Percentiles rank a stretch among this genome's conserved stretches.
phyloP scores from a whole-genome alignment of 2,888 invertebrate species.

The Plusia festucae region DNA sequence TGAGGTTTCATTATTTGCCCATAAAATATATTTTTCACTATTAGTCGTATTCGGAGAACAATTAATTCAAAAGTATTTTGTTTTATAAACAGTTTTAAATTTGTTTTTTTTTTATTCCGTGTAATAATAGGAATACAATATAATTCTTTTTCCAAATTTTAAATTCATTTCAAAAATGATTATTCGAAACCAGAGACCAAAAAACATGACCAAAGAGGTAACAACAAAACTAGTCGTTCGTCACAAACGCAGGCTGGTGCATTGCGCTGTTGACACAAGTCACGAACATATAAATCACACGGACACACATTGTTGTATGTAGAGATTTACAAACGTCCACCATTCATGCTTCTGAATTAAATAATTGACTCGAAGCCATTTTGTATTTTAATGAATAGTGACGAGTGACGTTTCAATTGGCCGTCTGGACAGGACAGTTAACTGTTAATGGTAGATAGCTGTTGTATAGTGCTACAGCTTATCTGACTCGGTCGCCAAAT shows the following conservation, averaged over 20 bases:
- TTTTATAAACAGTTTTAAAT: too few species aligned
- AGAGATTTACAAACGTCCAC: conserved; percentile 43
- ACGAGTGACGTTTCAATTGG: conserved; percentile 54
- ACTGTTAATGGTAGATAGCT: too few species aligned
- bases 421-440: conserved; percentile 22
- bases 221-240: conserved; percentile 12
- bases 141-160: neutral
- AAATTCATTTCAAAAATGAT: neutral
- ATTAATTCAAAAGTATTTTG: too few species aligned
- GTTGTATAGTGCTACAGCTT: neutral
- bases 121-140: too few species aligned
- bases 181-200: neutral
- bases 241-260: conserved; percentile 29
- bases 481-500: too few species aligned
- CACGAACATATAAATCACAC: conserved; percentile 35
- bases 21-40: too few species aligned
- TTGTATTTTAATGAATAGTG: conserved; percentile 71
- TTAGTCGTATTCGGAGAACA: too few species aligned
- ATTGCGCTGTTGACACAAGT: conserved; percentile 42
- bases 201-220: neutral
- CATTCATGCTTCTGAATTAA: conserved; percentile 58
- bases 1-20: too few species aligned
- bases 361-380: conserved; percentile 62
- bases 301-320: conserved; percentile 15
- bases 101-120: too few species aligned